Conservation (phyloP, 2,797 vertebrate species). For the Hippoglossus hippoglossus region DNA sequence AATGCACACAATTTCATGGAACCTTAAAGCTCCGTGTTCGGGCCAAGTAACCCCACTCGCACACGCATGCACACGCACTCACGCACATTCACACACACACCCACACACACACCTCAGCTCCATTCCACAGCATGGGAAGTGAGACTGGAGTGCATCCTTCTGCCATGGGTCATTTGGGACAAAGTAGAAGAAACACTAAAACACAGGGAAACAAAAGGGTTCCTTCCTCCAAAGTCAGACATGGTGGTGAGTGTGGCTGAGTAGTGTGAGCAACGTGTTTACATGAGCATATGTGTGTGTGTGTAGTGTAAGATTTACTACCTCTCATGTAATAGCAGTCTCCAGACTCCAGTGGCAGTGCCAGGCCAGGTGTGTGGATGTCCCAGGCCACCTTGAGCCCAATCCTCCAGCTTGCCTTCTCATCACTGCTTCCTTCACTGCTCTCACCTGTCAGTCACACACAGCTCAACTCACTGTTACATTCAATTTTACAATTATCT, state of each 20-base stretch:
- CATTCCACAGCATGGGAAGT: not conserved
- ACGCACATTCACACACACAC: conserved; percentile 13
- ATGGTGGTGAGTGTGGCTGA: conserved; percentile 20
- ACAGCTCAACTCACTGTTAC: conserved; percentile 53
- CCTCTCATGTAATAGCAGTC: conserved; percentile 98
- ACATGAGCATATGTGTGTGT: conserved; percentile 24
- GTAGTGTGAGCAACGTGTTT: conserved; percentile 41
- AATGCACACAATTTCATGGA: conserved; percentile 81
- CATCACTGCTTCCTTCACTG: conserved; percentile 77
- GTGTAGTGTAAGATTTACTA: conserved; percentile 69
- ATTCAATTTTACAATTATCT: conserved; percentile 55
- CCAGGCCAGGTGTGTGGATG: conserved; percentile 94
- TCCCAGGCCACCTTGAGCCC: conserved; percentile 98
- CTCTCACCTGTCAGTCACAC: conserved; percentile 78
- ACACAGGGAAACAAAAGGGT: conserved; percentile 56
- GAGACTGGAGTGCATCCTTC: conserved; percentile 54
- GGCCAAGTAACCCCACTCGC: conserved; percentile 54
- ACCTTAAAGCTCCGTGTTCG: conserved; percentile 70
- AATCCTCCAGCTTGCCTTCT: conserved; percentile 89
- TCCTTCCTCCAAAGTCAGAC: conserved; percentile 49
- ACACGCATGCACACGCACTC: not conserved
- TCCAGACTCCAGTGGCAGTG: conserved; percentile 91
- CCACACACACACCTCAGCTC: conserved; percentile 27
- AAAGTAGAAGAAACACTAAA: conserved; percentile 64
- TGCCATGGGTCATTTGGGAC: conserved; percentile 64